Evolutionary conservation across 1,140 invertebrate species (phyloP).

Genomic region (Pemphigus obesinymphae): DNA sequence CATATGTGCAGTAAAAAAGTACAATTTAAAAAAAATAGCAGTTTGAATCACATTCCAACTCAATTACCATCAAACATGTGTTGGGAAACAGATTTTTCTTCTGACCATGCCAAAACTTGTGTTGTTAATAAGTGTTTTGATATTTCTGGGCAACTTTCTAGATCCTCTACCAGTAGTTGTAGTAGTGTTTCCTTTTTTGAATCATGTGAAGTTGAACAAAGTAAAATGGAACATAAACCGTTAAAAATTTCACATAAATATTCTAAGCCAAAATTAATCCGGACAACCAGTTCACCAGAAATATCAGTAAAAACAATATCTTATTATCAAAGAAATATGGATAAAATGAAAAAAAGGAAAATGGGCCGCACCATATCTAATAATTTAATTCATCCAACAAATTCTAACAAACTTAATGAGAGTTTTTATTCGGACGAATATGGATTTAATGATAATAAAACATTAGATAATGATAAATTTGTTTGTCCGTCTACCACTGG

Average conservation of each 20-base stretch:
- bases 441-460: slow-evolving; percentile 5
- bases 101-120: background rate
- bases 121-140: slow-evolving; percentile 19
- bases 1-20: background rate
- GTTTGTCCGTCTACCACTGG: slow-evolving; percentile 28
- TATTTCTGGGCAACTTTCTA: slow-evolving; percentile 2
- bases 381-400: slow-evolving; percentile 5
- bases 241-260: slow-evolving; percentile 1
- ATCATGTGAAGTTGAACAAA: slow-evolving; percentile 32
- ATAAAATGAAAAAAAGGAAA: slow-evolving; percentile 20
- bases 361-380: background rate
- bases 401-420: background rate
- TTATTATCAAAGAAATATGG: slow-evolving; percentile 11
- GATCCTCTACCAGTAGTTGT: slow-evolving; percentile 25
- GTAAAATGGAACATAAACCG: slow-evolving; percentile 37
- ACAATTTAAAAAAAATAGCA: background rate
- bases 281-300: slow-evolving; percentile 34
- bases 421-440: slow-evolving; percentile 15
- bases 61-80: background rate
- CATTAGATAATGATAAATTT: background rate
- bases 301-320: slow-evolving; percentile 17
- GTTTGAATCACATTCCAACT: background rate
- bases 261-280: slow-evolving; percentile 13
- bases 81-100: background rate
- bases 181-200: slow-evolving; percentile 33